Percentiles rank a stretch among this genome's conserved stretches.
Conservation (phyloP, 2,888 invertebrate genomes). For the Apotomis betuletana region DNA sequence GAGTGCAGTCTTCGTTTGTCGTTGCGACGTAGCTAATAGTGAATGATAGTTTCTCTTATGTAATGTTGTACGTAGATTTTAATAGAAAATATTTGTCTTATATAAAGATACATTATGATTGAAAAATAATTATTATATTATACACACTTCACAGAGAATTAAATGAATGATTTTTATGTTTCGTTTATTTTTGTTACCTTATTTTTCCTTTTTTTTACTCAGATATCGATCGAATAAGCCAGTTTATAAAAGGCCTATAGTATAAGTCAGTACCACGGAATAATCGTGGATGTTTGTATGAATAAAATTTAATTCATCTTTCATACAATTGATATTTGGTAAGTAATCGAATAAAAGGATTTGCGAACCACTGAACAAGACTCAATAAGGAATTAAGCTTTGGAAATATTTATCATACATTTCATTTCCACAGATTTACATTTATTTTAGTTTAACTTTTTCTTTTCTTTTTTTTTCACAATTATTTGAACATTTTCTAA, state of each 20-base stretch:
- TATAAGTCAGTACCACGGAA: slow-evolving; percentile 26
- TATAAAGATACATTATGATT: slow-evolving; percentile 69
- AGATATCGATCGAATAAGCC: slow-evolving; percentile 27
- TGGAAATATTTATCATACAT: slow-evolving; percentile 50
- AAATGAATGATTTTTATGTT: slow-evolving; percentile 73
- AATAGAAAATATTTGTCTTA: slow-evolving; percentile 73
- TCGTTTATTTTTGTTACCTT: slow-evolving; percentile 59
- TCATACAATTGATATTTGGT: slow-evolving; percentile 37
- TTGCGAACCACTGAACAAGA: slow-evolving; percentile 66
- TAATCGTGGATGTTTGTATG: slow-evolving; percentile 30
- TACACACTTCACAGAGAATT: slow-evolving; percentile 75
- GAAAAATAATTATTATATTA: slow-evolving; percentile 71
- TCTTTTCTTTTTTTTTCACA: background rate
- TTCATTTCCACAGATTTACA: slow-evolving; percentile 17
- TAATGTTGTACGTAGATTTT: slow-evolving; percentile 76
- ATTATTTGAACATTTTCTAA: slow-evolving; percentile 3
- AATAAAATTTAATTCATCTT: slow-evolving; percentile 28
- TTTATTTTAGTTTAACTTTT: background rate
- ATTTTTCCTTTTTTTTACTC: slow-evolving; percentile 50
- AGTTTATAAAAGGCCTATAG: slow-evolving; percentile 39
- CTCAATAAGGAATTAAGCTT: slow-evolving; percentile 55
- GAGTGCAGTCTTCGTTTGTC: slow-evolving; percentile 68
- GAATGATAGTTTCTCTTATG: slow-evolving; percentile 66
- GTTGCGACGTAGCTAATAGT: slow-evolving; percentile 68
- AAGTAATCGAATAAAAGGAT: slow-evolving; percentile 54